A percentile compares a stretch with the other conserved stretches of the same genome.
phyloP scores from a whole-genome alignment of 2,888 invertebrate genomes.

The Schizaphis graminum region DNA sequence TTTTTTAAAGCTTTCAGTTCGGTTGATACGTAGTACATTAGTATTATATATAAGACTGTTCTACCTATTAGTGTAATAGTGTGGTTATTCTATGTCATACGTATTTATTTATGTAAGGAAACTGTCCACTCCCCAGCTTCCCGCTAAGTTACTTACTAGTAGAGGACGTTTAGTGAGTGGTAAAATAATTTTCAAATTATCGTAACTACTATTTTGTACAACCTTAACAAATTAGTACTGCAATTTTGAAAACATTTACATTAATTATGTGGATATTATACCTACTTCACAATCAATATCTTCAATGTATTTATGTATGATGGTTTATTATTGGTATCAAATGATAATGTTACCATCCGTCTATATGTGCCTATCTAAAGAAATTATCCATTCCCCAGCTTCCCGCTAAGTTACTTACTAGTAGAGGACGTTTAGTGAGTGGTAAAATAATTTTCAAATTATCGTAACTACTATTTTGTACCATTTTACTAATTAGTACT shows the following conservation, averaged over 20 bases:
- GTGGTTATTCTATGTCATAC: not conserved
- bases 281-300: too few relatives aligned
- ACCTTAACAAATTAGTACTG: not conserved
- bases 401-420: slow-evolving; percentile 15
- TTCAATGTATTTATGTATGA: too few relatives aligned
- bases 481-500: not conserved
- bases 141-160: not conserved
- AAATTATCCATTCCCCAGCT: slow-evolving; percentile 51
- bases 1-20: not conserved
- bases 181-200: slow-evolving; percentile 9
- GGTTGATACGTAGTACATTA: too few relatives aligned
- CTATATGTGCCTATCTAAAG: not conserved
- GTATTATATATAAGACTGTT: too few relatives aligned
- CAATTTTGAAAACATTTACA: slow-evolving; percentile 22
- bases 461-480: slow-evolving; percentile 54
- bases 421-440: slow-evolving; percentile 56
- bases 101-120: not conserved
- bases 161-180: slow-evolving; percentile 35
- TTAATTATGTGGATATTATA: not conserved
- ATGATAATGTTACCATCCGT: not conserved
- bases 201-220: slow-evolving; percentile 35
- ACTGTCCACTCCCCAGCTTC: slow-evolving; percentile 24
- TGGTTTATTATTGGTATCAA: too few relatives aligned
- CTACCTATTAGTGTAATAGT: too few relatives aligned
- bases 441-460: slow-evolving; percentile 38